These are phyloP conservation scores for Atrichornis clamosus DNA, from an alignment of 2,113 vertebrate genomes.

Conservation along the genomic window DNA sequence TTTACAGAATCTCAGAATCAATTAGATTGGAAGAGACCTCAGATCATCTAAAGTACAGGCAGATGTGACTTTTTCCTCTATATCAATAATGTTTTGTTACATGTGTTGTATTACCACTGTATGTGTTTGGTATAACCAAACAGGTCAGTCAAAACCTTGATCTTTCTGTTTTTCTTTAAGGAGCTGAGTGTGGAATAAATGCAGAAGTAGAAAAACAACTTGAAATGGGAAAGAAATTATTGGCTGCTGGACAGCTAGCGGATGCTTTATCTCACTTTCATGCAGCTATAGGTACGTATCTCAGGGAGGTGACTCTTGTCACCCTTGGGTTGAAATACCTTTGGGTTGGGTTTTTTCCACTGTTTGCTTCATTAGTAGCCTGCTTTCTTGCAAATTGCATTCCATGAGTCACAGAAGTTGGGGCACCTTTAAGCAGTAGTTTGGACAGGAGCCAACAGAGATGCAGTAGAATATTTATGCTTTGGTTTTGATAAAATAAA, in stretches of 20 bases:
- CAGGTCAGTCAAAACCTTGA: not conserved
- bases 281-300: constrained; percentile 88
- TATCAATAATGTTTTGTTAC: rapidly evolving
- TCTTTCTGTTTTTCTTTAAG: constrained; percentile 67
- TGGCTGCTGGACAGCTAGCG: constrained; percentile 95
- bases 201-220: constrained; percentile 93
- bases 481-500: not conserved
- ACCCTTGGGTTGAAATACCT: not conserved
- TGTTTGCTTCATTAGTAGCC: not conserved
- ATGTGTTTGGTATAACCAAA: not conserved
- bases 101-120: not conserved
- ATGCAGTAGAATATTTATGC: not conserved
- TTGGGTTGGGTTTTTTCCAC: not conserved
- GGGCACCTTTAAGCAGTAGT: not conserved
- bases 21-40: not conserved
- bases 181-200: constrained; percentile 89
- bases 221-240: constrained; percentile 97
- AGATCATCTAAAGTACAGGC: not conserved
- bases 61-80: not conserved
- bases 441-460: not conserved
- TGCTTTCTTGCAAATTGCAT: not conserved
- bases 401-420: not conserved
- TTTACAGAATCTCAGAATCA: not conserved
- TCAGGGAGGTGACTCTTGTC: not conserved
- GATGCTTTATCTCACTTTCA: constrained; percentile 98